Percentiles rank a stretch among this genome's conserved stretches.
These are phyloP conservation scores for Ernsta delagoae DNA, from an alignment of 2,888 invertebrate genomes.

Conservation along the genomic window DNA sequence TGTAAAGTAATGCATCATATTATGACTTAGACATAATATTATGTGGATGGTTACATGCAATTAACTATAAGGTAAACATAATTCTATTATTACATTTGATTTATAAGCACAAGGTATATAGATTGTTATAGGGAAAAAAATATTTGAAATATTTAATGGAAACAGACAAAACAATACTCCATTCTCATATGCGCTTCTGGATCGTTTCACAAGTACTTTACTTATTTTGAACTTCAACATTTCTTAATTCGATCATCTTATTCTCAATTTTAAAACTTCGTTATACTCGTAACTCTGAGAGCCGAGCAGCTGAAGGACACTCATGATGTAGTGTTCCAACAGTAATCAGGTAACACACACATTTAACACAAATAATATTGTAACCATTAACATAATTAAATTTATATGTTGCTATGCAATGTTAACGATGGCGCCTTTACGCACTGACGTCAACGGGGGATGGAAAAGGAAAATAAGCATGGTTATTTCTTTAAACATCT, in stretches of 20 bases:
- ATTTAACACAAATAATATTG: constrained; percentile 42
- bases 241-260: constrained; percentile 30
- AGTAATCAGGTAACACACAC: constrained; percentile 69
- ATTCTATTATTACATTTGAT: too few species aligned
- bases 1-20: too few species aligned
- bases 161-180: constrained; percentile 13
- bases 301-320: constrained; percentile 69
- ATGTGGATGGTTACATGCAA: too few species aligned
- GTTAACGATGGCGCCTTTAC: constrained; percentile 20
- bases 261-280: constrained; percentile 38
- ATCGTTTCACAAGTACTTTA: constrained; percentile 18
- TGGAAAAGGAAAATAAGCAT: not conserved
- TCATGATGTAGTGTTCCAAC: constrained; percentile 77
- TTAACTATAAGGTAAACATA: too few species aligned
- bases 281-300: constrained; percentile 48
- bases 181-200: constrained; percentile 25
- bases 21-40: too few species aligned
- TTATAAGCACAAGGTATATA: too few species aligned
- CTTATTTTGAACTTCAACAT: constrained; percentile 4
- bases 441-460: constrained; percentile 11
- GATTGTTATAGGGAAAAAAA: too few species aligned
- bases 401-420: constrained; percentile 27
- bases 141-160: not conserved
- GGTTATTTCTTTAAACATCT: too few species aligned
- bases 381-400: constrained; percentile 40